phyloP scores from a whole-genome alignment of 2,113 vertebrate genomes.

The Mirza zaza region DNA sequence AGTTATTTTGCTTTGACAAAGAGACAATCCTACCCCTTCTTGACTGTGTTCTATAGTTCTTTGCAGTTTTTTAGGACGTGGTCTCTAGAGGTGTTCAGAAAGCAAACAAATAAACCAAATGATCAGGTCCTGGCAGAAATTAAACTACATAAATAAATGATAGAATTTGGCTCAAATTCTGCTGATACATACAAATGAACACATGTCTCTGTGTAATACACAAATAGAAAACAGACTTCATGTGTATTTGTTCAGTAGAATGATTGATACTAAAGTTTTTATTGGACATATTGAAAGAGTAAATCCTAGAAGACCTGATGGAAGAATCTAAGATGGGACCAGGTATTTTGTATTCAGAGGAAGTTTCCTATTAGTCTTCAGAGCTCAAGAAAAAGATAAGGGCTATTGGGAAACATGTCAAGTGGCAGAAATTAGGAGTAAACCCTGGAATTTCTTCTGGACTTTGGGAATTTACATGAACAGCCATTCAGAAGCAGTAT shows the following conservation, averaged over 20 bases:
- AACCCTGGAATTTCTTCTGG: background rate
- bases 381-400: background rate
- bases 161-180: conserved; percentile 28
- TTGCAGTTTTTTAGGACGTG: background rate
- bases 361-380: background rate
- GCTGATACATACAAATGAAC: background rate
- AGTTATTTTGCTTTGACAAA: conserved; percentile 40
- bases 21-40: background rate
- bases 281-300: conserved; percentile 20
- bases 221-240: conserved; percentile 20
- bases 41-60: background rate
- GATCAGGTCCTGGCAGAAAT: conserved; percentile 52
- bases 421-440: background rate
- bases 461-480: conserved; percentile 17
- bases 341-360: conserved; percentile 12
- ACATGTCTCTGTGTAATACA: background rate
- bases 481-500: background rate
- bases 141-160: conserved; percentile 37
- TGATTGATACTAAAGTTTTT: conserved; percentile 39
- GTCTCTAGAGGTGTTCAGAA: conserved; percentile 46
- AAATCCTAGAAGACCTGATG: background rate
- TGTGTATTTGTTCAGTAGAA: background rate
- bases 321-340: conserved; percentile 4
- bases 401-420: background rate
- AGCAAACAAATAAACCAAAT: conserved; percentile 38